Conservation (phyloP, 2,797 vertebrate genomes). For the Lerista edwardsae region DNA sequence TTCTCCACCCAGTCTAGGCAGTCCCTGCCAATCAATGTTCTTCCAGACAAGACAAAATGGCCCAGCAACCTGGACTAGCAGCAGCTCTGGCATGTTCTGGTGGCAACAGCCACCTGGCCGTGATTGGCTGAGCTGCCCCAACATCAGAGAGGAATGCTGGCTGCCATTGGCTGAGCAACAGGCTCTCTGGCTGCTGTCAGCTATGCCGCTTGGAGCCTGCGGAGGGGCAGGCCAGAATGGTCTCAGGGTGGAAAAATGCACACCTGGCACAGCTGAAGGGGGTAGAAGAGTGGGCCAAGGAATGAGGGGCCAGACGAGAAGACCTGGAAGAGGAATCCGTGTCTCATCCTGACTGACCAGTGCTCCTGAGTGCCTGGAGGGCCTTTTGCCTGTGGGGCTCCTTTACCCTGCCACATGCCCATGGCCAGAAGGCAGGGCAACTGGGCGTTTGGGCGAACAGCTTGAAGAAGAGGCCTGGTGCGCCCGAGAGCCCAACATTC, state of each 20-base stretch:
- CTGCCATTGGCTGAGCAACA: neutral
- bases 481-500: neutral
- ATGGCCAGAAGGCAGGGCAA: too few species aligned
- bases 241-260: neutral
- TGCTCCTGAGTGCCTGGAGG: too few species aligned
- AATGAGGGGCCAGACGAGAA: neutral
- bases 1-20: neutral
- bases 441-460: neutral
- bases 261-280: neutral
- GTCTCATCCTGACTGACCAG: too few species aligned
- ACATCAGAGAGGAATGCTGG: neutral
- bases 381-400: too few species aligned
- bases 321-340: neutral
- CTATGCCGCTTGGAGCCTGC: too few species aligned
- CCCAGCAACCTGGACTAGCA: neutral
- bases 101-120: too few species aligned
- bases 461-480: neutral
- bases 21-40: constrained; percentile 41
- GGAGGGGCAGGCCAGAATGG: neutral
- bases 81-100: neutral
- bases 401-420: too few species aligned
- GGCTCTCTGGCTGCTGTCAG: neutral
- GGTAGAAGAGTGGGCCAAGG: neutral
- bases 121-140: neutral
- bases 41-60: neutral